Evolutionary conservation across 1,140 invertebrate species (phyloP).

Genomic region (Drosophila gunungcola): DNA sequence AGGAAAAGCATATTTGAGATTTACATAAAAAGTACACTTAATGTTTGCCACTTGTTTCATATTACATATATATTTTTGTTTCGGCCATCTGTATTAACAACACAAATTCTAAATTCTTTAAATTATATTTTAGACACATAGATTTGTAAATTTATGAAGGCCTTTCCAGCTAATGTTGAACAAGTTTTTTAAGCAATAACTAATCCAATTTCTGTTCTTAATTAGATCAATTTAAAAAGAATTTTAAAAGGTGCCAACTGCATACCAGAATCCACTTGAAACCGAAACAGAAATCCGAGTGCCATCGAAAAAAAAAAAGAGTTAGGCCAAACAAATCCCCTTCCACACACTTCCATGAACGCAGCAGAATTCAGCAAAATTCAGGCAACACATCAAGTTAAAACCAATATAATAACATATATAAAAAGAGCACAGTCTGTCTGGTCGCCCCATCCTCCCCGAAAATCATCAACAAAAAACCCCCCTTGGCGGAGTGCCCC

Average conservation of each 20-base stretch:
- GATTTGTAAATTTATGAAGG: too few relatives aligned
- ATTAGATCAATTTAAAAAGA: constrained; percentile 1
- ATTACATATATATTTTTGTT: too few relatives aligned
- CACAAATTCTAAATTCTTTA: too few relatives aligned
- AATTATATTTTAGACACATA: background rate
- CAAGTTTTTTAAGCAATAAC: background rate
- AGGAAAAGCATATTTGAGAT: background rate
- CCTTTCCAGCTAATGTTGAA: too few relatives aligned
- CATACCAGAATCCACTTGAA: constrained; percentile 6
- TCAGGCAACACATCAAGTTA: constrained; percentile 35
- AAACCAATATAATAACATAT: constrained; percentile 61
- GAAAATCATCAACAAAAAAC: background rate
- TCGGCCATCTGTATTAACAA: too few relatives aligned
- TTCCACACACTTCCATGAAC: background rate
- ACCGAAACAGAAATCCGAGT: background rate
- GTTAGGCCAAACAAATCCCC: background rate
- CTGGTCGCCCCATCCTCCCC: constrained; percentile 34
- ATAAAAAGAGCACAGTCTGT: constrained; percentile 68
- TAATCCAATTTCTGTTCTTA: background rate
- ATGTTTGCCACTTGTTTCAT: too few relatives aligned
- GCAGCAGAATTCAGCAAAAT: constrained; percentile 10
- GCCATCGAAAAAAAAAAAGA: background rate
- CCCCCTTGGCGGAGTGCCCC: constrained; percentile 3
- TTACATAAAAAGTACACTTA: too few relatives aligned
- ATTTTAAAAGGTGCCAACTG: background rate